Evolutionary conservation across 2,888 invertebrate genomes (phyloP).

Genomic region (Morinoia aosen): DNA sequence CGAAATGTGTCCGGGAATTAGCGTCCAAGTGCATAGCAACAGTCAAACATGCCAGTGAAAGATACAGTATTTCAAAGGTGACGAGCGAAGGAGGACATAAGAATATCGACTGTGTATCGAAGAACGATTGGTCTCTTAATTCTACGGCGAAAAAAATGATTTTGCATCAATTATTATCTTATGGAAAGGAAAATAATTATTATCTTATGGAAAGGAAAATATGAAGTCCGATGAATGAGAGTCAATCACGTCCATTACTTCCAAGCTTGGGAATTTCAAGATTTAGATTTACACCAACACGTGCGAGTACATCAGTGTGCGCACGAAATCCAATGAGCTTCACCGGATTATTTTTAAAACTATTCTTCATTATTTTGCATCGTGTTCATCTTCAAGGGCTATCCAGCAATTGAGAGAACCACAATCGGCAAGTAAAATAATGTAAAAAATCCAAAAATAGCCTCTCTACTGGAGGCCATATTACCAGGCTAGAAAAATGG

Average conservation of each 20-base stretch:
- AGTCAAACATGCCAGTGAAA: too few relatives aligned
- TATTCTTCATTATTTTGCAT: not conserved
- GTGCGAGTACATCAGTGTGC: not conserved
- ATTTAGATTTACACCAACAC: not conserved
- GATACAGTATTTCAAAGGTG: too few relatives aligned
- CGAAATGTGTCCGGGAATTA: not conserved
- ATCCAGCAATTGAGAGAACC: not conserved
- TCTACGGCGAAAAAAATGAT: too few relatives aligned
- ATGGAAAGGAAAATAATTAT: too few relatives aligned
- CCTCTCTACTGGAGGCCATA: not conserved
- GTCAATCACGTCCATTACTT: not conserved
- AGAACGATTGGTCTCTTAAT: too few relatives aligned
- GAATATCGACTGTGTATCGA: too few relatives aligned
- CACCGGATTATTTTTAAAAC: not conserved
- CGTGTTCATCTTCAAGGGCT: not conserved
- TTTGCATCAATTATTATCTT: too few relatives aligned
- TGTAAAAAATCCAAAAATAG: not conserved
- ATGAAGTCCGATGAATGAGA: not conserved
- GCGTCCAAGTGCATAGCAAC: not conserved
- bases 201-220: too few relatives aligned
- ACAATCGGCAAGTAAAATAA: not conserved
- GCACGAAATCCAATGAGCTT: not conserved
- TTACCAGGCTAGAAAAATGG: not conserved
- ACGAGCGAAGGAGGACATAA: too few relatives aligned
- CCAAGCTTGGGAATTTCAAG: too few relatives aligned